Base-by-base conservation (phyloP, 2,888 invertebrate species). In the Exocentrus adspersus region DNA sequence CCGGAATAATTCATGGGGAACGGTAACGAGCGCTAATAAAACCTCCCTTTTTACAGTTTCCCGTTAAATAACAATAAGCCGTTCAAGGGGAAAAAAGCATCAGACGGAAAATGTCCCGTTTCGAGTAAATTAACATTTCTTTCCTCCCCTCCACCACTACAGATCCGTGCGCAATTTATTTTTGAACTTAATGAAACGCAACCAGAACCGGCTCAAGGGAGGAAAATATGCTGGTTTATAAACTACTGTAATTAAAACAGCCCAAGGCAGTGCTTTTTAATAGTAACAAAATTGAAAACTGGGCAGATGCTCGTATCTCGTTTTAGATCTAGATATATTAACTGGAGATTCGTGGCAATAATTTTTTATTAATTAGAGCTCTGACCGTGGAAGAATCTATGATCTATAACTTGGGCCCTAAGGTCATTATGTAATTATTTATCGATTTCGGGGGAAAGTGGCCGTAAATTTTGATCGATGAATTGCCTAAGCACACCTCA, bases 181-280 rank as follows among this genome's bases (percentile, higher is more conserved):
- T n/a, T 46, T 37, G 46, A 37, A 46, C 53, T 53, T 60, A 53
- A 60, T 60, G 37, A 60, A 53, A 53, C 12, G n/a, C 58, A 14
- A 14, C 32, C 50, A 17, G 52, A 45, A 52, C 52, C 54, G 10
- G 6, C 2, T 3, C 24, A 24, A 24, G 24, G 37, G 37, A 43
- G 42, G 16, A 19, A 53, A 53, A 53, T 53, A 53, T 53, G 37
- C 20, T 21, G 52, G 30, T 61, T 64, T 52, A 61, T 61, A 58
- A 61, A 61, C 53, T 58, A 32, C 43, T 37, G 65, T 65, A 62
- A 65, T 62, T 65, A 62, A 65, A 65, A 65, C 46, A 9, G 52
- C 62, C 59, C 50, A 19, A 43, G 54, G 65, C 51, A 62, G 54
- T 51, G 61, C 61, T 50, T 58, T 61, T 54, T 41, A 53, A 58